Evolutionary conservation across 2,113 vertebrate genomes (phyloP), one percentile per base, ranked within the genome.

Genomic region (Xiphophorus couchianus): DNA sequence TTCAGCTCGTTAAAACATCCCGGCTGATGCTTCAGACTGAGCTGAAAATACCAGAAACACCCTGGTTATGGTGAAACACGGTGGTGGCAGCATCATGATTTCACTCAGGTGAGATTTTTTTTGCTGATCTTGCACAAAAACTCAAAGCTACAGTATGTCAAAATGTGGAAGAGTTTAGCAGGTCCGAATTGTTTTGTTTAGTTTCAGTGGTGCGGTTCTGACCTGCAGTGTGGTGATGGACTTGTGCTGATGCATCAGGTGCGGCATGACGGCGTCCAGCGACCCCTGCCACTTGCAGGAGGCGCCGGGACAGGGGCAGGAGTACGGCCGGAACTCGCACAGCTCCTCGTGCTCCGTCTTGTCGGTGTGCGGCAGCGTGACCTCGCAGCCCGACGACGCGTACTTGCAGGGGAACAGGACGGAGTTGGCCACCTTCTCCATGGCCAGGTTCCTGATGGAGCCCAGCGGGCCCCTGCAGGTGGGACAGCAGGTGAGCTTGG

Each of bases 281-380:
- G 97, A 98, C 78, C 98, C 97, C 91, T 99, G 98, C 98, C 98
- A 99, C 84, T 99, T 99, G 91, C 97, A 99, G 0, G 97, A 99
- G 77, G 97, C 98, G 10, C 98, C 98, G 0, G 98, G 98, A 74
- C 98, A 99, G 0, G 98, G 98, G 82, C 98, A 99, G 35, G 97
- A 99, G 62, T 99, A 99, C 85, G 97, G 98, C 93, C 97, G 94
- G 54, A 99, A 99, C 95, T 99, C 98, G 33, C 97, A 99, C 65
- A 99, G 96, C 95, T 99, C 98, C 86, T 99, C 98, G 0, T 99
- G 98, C 93, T 99, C 98, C 51, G 98, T 96, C 94, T 99, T 99
- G 75, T 99, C 98, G 0, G 98, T 99, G 94, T 99, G 98, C 0
- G 98, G 98, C 89, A 99, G 90, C 29, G 97, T 99, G 83, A 99